A percentile compares a stretch with the other conserved stretches of the same genome.
Evolutionary conservation across 2,888 invertebrate genomes (phyloP).

Genomic region (Drosophila percnosoma): DNA sequence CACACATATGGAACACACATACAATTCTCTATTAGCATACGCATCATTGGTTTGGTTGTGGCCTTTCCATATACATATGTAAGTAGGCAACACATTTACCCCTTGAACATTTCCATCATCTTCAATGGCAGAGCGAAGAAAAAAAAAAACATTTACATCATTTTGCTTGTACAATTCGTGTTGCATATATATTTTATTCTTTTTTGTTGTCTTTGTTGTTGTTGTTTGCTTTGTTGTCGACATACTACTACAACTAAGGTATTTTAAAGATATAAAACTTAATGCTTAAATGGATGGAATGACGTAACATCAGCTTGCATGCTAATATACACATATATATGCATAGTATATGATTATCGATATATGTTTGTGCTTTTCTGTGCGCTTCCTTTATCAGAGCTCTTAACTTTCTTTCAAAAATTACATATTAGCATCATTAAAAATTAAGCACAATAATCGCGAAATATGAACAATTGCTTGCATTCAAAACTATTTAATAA

Average conservation of each 20-base stretch:
- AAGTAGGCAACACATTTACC: slow-evolving; percentile 2
- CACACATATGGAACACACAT: background rate
- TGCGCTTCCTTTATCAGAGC: background rate
- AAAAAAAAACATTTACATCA: slow-evolving; percentile 28
- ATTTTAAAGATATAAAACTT: slow-evolving; percentile 40
- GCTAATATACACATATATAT: slow-evolving; percentile 1
- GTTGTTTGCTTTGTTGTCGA: slow-evolving; percentile 16
- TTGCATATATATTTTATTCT: slow-evolving; percentile 5
- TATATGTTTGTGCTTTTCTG: background rate
- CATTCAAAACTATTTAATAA: slow-evolving; percentile 4
- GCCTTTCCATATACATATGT: background rate
- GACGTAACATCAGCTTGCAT: slow-evolving; percentile 50
- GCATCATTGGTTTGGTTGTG: background rate
- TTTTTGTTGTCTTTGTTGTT: slow-evolving; percentile 16
- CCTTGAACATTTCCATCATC: slow-evolving; percentile 1
- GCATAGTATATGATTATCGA: background rate
- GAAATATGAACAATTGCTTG: slow-evolving; percentile 7
- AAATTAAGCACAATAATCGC: slow-evolving; percentile 9
- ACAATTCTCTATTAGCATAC: slow-evolving; percentile 2
- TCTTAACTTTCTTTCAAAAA: background rate
- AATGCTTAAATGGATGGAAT: slow-evolving; percentile 68
- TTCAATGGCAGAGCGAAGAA: background rate
- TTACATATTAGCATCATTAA: background rate
- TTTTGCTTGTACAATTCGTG: slow-evolving; percentile 23
- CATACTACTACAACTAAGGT: slow-evolving; percentile 10